These are phyloP conservation scores for Phoenicopterus ruber DNA, from an alignment of 2,113 vertebrate genomes.

Conservation along the genomic window DNA sequence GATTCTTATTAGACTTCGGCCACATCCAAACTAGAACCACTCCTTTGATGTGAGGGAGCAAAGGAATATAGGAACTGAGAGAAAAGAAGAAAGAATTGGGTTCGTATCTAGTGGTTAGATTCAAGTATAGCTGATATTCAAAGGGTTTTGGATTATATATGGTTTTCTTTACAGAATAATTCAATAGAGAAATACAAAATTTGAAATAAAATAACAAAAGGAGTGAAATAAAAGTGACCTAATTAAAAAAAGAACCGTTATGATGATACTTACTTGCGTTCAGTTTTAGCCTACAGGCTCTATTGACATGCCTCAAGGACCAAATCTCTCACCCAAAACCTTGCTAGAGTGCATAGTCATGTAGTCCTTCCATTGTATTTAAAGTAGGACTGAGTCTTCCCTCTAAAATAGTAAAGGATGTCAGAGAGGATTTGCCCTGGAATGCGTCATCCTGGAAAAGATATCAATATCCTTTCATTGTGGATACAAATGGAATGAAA, in stretches of 20 bases:
- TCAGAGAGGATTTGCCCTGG: not conserved
- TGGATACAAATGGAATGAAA: not conserved
- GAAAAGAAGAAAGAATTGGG: not conserved
- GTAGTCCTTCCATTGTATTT: not conserved
- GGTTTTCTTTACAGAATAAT: not conserved
- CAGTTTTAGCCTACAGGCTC: not conserved
- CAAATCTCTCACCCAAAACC: not conserved
- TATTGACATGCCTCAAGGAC: not conserved
- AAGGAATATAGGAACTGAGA: not conserved
- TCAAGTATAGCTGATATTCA: not conserved
- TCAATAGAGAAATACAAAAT: not conserved
- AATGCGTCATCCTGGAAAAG: not conserved
- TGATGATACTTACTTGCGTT: not conserved
- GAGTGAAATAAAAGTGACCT: not conserved
- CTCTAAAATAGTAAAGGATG: not conserved
- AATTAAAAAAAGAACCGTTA: not conserved
- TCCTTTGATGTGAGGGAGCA: not conserved
- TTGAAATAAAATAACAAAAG: not conserved
- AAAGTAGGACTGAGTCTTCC: not conserved
- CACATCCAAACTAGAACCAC: not conserved
- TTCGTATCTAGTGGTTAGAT: not conserved
- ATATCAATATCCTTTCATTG: not conserved
- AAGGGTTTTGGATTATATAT: not conserved
- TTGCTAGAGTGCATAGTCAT: not conserved
- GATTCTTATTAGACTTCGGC: not conserved